Base-by-base conservation (phyloP, 2,113 vertebrate genomes). In the Datnioides undecimradiatus region DNA sequence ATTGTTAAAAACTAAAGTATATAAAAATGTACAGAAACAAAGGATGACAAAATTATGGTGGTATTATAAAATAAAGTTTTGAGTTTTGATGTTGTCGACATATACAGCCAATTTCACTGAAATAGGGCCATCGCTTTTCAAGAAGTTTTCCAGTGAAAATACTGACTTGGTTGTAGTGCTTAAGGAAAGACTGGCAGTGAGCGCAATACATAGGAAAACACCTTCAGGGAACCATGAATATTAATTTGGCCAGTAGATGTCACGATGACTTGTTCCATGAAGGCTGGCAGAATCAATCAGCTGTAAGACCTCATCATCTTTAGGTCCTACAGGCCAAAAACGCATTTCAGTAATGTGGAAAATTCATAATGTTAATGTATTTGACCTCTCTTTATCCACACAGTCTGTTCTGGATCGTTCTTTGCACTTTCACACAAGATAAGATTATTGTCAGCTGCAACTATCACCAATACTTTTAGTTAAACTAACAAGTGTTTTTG, bases 291-390 rank as follows among this genome's bases (percentile, higher is more conserved):
- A 46, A 38, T 41, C 17, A 40, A 58, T 63, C 68, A 46, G 14
- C 9, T 19, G 13, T 46, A 54, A 38, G 54, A 66, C 46, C 43
- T 25, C 5, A 43, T 57, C 38, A 51, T 74, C 46, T 55, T 54
- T 31, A 12, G 14, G 12, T 74, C 41, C 52, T 14, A 6, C 2
- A 6, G 45, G 23, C 25, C n/a, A 33, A 48, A 55, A 55, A 31
- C 19, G 59, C 14, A 76, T 88, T 68, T 48, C 5, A 55, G 25
- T 73, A 83, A 85, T 85, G 68, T 55, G 74, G 7, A 25, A 19
- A 45, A 43, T 66, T 84, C 57, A 88, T 77, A 49, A 78, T 33
- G 51, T 41, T 66, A 74, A 60, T 73, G 82, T 31, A 33, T 68
- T 46, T 40, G 14, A 8, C 27, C 12, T 52, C 5, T 46, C 27